Percentiles rank a stretch among this genome's conserved stretches.
Conservation (phyloP, 2,888 invertebrate species). For the Teleogryllus oceanicus region DNA sequence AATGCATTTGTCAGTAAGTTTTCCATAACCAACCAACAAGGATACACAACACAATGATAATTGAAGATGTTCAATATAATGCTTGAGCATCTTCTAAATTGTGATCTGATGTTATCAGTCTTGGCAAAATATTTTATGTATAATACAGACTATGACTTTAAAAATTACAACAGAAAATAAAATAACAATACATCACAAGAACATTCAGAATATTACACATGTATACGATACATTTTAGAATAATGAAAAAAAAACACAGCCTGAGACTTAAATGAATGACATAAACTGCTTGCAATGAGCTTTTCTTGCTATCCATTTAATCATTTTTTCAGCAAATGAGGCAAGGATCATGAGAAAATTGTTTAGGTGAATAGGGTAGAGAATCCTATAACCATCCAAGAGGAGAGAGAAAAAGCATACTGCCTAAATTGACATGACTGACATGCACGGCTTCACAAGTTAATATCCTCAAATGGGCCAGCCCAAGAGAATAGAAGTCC, state of each 20-base stretch:
- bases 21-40: neutral
- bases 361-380: too few relatives aligned
- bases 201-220: neutral
- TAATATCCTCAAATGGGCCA: too few relatives aligned
- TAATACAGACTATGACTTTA: neutral
- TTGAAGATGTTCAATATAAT: neutral
- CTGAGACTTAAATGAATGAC: neutral
- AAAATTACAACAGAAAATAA: neutral
- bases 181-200: neutral
- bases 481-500: too few relatives aligned
- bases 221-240: neutral
- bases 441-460: too few relatives aligned
- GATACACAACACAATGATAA: neutral
- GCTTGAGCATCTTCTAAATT: neutral
- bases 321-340: too few relatives aligned
- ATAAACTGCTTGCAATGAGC: too few relatives aligned
- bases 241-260: neutral
- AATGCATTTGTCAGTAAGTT: neutral
- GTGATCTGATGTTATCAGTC: slow-evolving; percentile 1
- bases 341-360: too few relatives aligned
- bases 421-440: too few relatives aligned
- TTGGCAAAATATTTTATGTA: slow-evolving; percentile 9
- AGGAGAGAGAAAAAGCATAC: too few relatives aligned
- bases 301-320: too few relatives aligned
- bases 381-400: too few relatives aligned